Percentiles rank a stretch among this genome's conserved stretches.
phyloP scores from a whole-genome alignment of 2,888 invertebrate species.

The Tethea ocularis region DNA sequence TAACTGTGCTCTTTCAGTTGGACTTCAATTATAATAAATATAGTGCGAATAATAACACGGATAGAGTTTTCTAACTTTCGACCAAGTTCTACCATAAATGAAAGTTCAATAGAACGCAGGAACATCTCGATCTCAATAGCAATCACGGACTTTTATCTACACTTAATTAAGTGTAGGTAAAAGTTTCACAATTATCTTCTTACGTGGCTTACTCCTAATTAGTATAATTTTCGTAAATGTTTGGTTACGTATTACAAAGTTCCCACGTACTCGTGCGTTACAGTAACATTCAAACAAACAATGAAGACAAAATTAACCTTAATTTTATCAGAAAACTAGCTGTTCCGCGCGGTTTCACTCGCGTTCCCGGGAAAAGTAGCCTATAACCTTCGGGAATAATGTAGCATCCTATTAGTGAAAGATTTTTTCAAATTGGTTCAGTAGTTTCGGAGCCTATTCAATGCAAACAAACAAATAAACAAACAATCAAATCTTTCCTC shows the following conservation, averaged over 20 bases:
- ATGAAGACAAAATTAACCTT: too few species aligned
- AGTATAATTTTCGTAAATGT: slow-evolving; percentile 5
- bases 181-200: slow-evolving; percentile 16
- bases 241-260: background rate
- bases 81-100: slow-evolving; percentile 5
- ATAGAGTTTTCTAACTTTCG: slow-evolving; percentile 6
- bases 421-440: too few species aligned
- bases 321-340: too few species aligned
- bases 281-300: too few species aligned
- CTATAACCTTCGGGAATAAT: too few species aligned
- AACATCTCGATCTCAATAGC: slow-evolving; percentile 5
- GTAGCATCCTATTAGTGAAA: too few species aligned
- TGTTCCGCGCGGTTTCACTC: too few species aligned
- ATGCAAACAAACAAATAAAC: too few species aligned
- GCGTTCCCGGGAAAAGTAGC: too few species aligned
- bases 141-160: slow-evolving; percentile 9
- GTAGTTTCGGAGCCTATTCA: too few species aligned
- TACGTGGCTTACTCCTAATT: background rate
- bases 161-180: slow-evolving; percentile 15
- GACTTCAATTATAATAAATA: slow-evolving; percentile 11
- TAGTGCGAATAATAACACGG: slow-evolving; percentile 5
- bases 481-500: too few species aligned
- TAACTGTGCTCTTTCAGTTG: background rate
- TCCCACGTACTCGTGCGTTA: background rate
- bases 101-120: slow-evolving; percentile 2